Percentiles rank a stretch among this genome's conserved stretches.
Evolutionary conservation across 2,113 vertebrate species (phyloP).

Genomic region (rat (Rattus norvegicus)): DNA sequence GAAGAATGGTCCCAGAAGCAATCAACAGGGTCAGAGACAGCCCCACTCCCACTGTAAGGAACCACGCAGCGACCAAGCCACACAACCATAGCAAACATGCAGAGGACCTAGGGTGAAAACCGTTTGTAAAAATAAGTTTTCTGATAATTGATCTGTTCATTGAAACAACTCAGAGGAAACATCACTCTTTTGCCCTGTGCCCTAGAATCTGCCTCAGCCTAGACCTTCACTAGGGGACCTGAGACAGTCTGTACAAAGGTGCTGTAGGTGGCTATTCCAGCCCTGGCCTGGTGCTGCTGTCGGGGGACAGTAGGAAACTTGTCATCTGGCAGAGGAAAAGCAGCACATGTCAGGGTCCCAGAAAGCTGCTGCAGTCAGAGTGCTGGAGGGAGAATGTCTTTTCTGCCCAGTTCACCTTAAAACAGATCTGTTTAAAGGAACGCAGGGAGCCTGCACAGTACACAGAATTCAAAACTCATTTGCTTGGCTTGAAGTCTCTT

Average conservation of each 20-base stretch:
- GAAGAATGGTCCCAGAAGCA: too few species aligned
- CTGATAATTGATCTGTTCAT: not conserved
- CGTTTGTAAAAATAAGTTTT: not conserved
- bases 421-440: constrained; percentile 48
- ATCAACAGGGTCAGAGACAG: too few species aligned
- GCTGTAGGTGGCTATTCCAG: not conserved
- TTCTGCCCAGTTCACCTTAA: not conserved
- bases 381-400: not conserved
- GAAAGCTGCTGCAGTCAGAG: not conserved
- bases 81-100: too few species aligned
- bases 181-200: not conserved
- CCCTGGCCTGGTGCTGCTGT: not conserved
- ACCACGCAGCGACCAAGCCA: too few species aligned
- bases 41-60: too few species aligned
- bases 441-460: not conserved
- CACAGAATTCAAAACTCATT: not conserved
- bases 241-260: not conserved
- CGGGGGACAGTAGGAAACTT: not conserved
- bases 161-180: not conserved
- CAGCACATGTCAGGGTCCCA: not conserved
- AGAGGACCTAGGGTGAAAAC: not conserved
- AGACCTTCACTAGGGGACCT: not conserved
- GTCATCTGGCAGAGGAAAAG: not conserved
- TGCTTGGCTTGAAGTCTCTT: not conserved
- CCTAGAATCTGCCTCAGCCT: not conserved